Evolutionary conservation across 2,888 invertebrate genomes (phyloP), one percentile per base, ranked within the genome.

Genomic region (Scaptomyza cyrtandrae): DNA sequence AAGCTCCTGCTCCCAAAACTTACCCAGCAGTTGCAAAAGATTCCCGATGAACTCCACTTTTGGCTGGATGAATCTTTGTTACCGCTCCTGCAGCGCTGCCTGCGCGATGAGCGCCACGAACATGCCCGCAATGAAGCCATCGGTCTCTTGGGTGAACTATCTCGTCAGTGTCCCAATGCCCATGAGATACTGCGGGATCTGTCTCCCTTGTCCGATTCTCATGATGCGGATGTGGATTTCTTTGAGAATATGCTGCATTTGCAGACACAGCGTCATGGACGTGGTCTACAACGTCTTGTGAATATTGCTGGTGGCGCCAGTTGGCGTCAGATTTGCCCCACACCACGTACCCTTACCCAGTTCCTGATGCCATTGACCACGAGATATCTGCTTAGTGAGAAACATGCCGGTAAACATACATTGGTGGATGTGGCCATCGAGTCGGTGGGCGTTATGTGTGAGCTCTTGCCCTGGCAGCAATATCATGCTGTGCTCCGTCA

Each of bases 181-280:
- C 96, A 97, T 91, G 94, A 95, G 2, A 94, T 97, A 0, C 91
- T 97, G 1, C 93, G 93, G 16, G 97, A 97, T 92, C 92, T 97
- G 59, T 93, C 94, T n/a, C 92, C 93, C 37, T 92, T 96, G 35
- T 93, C 94, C 0, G 95, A 95, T 86, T 60, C 66, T 2, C 77
- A 84, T 94, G 98, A 99, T 90, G 91, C 93, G 9, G 98, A 99
- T 91, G 95, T 96, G 0, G 98, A 99, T 92, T 98, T 99, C 93
- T 99, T 98, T 90, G 97, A 97, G 88, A 99, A 98, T 90, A 95
- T 98, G 88, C 94, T 95, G 29, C 98, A 99, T 92, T 92, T 97
- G 48, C 97, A 99, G 93, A 93, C 95, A 60, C 97, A 98, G 90
- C 94, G 98, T 67, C 95, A 97, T 88, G 96, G 96, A 0, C 94